These are phyloP conservation scores for Bufotes viridis DNA, from an alignment of 2,797 vertebrate species.

Conservation along the genomic window DNA sequence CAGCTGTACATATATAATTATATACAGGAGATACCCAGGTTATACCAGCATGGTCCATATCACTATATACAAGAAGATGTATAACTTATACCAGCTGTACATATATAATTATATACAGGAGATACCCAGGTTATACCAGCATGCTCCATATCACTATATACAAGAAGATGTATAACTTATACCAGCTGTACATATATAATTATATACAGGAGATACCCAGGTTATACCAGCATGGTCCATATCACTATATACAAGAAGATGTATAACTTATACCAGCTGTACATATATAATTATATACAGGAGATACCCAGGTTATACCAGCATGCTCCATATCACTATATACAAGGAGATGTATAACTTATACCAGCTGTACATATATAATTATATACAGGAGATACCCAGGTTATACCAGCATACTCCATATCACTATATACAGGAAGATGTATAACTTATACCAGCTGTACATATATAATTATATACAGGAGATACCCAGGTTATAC, in stretches of 20 bases:
- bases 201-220: not conserved
- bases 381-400: not conserved
- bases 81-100: not conserved
- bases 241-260: not conserved
- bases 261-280: not conserved
- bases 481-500: not conserved
- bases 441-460: not conserved
- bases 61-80: not conserved
- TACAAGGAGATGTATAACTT: not conserved
- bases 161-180: not conserved
- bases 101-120: not conserved
- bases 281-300: not conserved
- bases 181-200: not conserved
- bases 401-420: slow-evolving; percentile 10
- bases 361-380: not conserved
- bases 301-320: not conserved
- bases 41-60: not conserved
- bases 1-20: not conserved
- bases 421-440: not conserved
- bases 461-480: not conserved
- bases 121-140: not conserved
- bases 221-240: not conserved
- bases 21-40: not conserved
- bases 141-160: not conserved
- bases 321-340: not conserved